Evolutionary conservation across 1,140 invertebrate genomes (phyloP).

Genomic region (Bombus confusus): DNA sequence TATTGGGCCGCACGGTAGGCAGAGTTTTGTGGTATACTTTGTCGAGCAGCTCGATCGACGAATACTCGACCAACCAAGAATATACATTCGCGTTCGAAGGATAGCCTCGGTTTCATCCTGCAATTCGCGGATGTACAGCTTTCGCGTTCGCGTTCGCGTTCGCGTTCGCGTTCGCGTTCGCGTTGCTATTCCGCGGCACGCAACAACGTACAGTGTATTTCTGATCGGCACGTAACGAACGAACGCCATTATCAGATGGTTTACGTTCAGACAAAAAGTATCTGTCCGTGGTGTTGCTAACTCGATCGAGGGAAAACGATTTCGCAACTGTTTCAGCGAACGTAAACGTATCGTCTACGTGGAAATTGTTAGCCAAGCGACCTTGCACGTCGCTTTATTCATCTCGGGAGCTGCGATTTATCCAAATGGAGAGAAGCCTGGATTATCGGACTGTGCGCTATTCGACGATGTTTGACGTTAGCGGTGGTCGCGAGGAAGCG

Average conservation of each 20-base stretch:
- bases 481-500: not conserved
- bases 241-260: not conserved
- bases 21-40: not conserved
- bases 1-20: not conserved
- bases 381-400: not conserved
- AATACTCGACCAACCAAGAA: not conserved
- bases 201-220: no score
- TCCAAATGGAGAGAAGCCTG: not conserved
- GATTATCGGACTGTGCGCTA: no score
- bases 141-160: no score
- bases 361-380: not conserved
- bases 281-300: not conserved
- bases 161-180: no score
- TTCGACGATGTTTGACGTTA: conserved; percentile 3
- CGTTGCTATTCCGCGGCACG: no score
- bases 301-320: not conserved
- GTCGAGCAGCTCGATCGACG: not conserved
- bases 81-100: not conserved
- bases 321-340: not conserved
- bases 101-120: not conserved
- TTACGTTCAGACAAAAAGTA: not conserved
- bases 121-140: not conserved
- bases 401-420: not conserved
- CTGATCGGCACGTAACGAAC: not conserved
- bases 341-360: not conserved